Conservation (phyloP, 2,797 vertebrate species). For the Platalea minor region DNA sequence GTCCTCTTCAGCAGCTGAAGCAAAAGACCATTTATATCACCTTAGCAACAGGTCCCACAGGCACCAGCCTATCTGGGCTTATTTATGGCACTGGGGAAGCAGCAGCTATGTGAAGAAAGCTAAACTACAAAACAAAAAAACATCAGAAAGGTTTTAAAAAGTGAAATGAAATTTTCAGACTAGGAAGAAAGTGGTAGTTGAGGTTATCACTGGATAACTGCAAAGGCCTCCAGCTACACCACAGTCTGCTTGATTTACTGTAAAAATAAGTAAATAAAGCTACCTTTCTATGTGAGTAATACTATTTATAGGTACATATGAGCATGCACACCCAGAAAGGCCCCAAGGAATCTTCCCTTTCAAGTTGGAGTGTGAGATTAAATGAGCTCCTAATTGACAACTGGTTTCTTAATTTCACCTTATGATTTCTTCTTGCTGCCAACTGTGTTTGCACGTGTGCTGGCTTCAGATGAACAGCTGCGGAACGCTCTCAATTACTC, state of each 20-base stretch:
- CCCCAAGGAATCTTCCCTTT: neutral
- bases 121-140: neutral
- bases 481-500: rapidly evolving
- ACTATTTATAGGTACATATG: rapidly evolving
- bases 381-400: neutral
- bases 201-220: no score
- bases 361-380: neutral
- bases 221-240: neutral
- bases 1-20: neutral
- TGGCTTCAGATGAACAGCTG: neutral
- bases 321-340: neutral
- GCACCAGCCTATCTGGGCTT: neutral
- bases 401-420: neutral
- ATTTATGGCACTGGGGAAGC: neutral
- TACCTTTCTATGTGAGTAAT: neutral
- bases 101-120: neutral
- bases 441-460: neutral
- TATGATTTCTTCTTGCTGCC: neutral
- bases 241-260: neutral
- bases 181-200: neutral
- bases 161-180: neutral
- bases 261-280: neutral
- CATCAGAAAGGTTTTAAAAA: neutral
- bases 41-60: neutral
- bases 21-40: neutral